These are phyloP conservation scores for Harpalus rubripes DNA, from an alignment of 2,888 invertebrate genomes.

Conservation along the genomic window DNA sequence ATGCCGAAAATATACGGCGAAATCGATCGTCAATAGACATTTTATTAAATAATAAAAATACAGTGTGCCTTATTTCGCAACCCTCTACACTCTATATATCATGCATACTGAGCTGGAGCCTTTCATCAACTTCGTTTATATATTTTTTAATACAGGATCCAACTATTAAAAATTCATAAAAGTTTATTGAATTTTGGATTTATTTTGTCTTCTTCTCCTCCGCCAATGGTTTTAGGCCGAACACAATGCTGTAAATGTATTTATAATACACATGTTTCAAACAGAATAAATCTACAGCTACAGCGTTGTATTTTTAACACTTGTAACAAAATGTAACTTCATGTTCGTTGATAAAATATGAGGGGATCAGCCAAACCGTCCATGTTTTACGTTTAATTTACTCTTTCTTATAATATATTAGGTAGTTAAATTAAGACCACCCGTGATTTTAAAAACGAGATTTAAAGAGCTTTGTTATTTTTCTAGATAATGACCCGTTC, in stretches of 20 bases:
- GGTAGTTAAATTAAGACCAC: slow-evolving; percentile 63
- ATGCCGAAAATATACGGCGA: too few species aligned
- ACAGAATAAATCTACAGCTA: slow-evolving; percentile 56
- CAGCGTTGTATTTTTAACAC: slow-evolving; percentile 57
- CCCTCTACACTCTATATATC: too few species aligned
- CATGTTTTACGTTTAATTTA: slow-evolving; percentile 66
- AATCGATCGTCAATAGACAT: too few species aligned
- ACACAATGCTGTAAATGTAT: slow-evolving; percentile 56
- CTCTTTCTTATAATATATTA: slow-evolving; percentile 61
- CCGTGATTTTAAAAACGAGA: slow-evolving; percentile 56
- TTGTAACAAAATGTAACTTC: slow-evolving; percentile 56
- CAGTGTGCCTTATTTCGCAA: too few species aligned
- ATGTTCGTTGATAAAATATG: slow-evolving; percentile 59
- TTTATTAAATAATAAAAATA: too few species aligned
- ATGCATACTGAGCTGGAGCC: too few species aligned
- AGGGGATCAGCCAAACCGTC: slow-evolving; percentile 54
- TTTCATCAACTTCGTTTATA: too few species aligned
- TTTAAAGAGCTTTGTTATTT: slow-evolving; percentile 58
- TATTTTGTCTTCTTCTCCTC: neutral
- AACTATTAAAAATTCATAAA: too few species aligned
- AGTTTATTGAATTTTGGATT: too few species aligned
- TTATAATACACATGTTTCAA: slow-evolving; percentile 62
- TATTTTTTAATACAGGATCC: too few species aligned
- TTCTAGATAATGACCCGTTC: slow-evolving; percentile 39
- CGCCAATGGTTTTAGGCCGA: slow-evolving; percentile 23